phyloP scores from a whole-genome alignment of 2,113 vertebrate genomes.

The cattle (Bos taurus) region DNA sequence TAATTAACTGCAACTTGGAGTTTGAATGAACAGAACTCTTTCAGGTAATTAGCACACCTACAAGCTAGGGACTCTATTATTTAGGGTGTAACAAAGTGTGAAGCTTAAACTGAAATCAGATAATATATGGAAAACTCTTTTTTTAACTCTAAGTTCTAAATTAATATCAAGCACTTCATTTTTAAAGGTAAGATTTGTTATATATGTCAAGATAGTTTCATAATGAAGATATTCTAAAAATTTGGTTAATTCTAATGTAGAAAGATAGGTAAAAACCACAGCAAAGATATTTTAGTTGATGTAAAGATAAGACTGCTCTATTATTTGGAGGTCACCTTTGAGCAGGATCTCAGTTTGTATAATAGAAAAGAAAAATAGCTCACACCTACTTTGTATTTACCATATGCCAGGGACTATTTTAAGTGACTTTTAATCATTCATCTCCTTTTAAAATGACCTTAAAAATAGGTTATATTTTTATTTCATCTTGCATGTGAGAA shows the following conservation, averaged over 20 bases:
- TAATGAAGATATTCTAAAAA: neutral
- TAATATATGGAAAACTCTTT: constrained; percentile 23
- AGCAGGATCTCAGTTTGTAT: neutral
- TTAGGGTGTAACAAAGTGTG: constrained; percentile 34
- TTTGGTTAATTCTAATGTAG: neutral
- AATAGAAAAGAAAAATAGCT: neutral
- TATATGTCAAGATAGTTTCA: neutral
- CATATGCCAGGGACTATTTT: neutral
- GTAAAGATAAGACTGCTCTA: neutral
- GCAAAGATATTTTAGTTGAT: neutral
- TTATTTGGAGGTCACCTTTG: neutral
- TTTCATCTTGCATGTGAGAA: neutral
- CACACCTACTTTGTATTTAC: neutral
- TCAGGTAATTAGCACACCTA: constrained; percentile 46
- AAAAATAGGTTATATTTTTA: neutral
- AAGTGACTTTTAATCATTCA: neutral
- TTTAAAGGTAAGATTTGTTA: neutral
- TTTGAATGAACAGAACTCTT: constrained; percentile 52
- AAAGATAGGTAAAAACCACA: neutral
- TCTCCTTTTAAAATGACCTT: neutral
- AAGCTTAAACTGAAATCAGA: constrained; percentile 27
- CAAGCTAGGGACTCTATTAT: constrained; percentile 19
- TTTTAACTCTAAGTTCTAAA: neutral
- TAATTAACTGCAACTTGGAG: constrained; percentile 56
- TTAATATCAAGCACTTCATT: neutral